These are phyloP conservation scores for Hemibagrus guttatus DNA, from an alignment of 2,797 vertebrate species.

Conservation along the genomic window DNA sequence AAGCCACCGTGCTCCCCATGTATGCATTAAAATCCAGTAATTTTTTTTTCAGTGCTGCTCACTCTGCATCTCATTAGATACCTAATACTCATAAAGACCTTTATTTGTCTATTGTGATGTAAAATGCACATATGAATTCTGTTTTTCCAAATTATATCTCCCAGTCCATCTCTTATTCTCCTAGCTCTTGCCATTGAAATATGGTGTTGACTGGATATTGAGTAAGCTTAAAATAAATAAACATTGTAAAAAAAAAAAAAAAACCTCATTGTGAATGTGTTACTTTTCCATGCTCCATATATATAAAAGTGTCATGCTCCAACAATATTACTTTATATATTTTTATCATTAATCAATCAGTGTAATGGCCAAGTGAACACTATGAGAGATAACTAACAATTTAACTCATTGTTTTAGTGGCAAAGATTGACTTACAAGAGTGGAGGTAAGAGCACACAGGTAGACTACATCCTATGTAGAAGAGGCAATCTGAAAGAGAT, in stretches of 20 bases:
- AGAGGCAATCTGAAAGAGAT: too few species aligned
- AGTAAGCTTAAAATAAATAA: not conserved
- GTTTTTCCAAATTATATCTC: not conserved
- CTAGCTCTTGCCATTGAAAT: not conserved
- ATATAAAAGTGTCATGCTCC: not conserved
- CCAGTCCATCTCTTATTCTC: not conserved
- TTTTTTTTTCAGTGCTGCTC: too few species aligned
- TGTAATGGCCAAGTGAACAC: not conserved
- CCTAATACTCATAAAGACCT: too few species aligned
- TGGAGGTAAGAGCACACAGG: too few species aligned
- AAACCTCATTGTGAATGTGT: not conserved
- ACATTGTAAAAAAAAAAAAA: not conserved
- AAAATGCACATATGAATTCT: not conserved
- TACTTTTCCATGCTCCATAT: not conserved
- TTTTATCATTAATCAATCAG: too few species aligned
- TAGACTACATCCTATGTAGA: too few species aligned
- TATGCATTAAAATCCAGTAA: too few species aligned
- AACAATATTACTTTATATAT: not conserved
- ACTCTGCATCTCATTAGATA: too few species aligned
- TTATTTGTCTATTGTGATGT: too few species aligned
- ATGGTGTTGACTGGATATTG: not conserved
- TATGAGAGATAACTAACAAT: not conserved
- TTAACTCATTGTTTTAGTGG: not conserved
- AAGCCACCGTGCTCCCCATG: too few species aligned
- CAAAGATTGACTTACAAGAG: too few species aligned